Evolutionary conservation across 2,797 vertebrate genomes (phyloP), one percentile per base, ranked within the genome.

Genomic region (Parauchenoglanis punctatus): DNA sequence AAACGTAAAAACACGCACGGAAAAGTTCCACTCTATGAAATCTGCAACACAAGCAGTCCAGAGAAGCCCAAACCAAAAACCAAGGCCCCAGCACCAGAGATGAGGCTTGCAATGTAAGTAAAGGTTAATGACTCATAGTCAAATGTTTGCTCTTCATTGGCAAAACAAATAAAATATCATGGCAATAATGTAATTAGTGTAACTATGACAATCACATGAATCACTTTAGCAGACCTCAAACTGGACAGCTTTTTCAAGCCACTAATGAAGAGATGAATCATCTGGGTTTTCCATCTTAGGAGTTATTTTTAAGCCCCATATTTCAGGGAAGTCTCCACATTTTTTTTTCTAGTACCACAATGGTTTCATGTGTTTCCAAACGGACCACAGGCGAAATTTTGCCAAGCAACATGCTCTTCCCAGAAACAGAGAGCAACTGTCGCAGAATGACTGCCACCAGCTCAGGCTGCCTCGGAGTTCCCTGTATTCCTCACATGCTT

Each of bases 261-360:
- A 61, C 91, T 90, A 90, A 92, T 72, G 87, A 89, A 93, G 89
- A 86, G 72, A 89, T 95, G 94, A 94, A 90, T 96, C 95, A 95
- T 91, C 89, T 88, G 40, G 82, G 88, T 92, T 92, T 90, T 89
- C 92, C 90, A 75, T 81, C 91, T 91, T 86, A 84, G 77, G 90
- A 93, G 92, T 93, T 94, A 89, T 93, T 94, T 94, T 92, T 89
- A 89, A 90, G 91, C 86, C 87, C 56, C 81, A 89, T 89, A 89
- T 92, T 93, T 91, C 82, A 85, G 90, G 87, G 78, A 87, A 81
- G 80, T 88, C 87, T 88, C 82, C 63, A 90, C n/a, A 15, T 76
- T 90, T 67, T 54, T 28, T 54, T 76, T 87, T 31, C 67, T 75
- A 68, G 82, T 81, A 77, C 89, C 91, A 88, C 89, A 91, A 88